Conservation (phyloP, 2,888 invertebrate species). For the Drosophila mulleri region DNA sequence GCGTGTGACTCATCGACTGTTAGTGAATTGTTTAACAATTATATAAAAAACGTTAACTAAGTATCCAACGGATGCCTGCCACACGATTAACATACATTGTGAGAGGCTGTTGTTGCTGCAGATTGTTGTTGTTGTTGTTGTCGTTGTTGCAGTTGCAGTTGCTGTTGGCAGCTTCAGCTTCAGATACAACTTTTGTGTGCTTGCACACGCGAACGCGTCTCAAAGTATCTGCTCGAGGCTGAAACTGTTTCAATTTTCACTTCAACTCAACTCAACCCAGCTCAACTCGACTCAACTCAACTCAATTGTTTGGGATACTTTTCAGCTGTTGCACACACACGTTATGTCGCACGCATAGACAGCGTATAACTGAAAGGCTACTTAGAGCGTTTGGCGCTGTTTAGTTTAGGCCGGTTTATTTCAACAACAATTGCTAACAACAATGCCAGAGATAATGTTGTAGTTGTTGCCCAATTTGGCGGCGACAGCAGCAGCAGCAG, state of each 20-base stretch:
- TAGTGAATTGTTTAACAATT: conserved; percentile 43
- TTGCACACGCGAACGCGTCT: conserved; percentile 54
- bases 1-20: conserved; percentile 58
- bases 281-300: conserved; percentile 51
- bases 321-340: conserved; percentile 51
- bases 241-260: conserved; percentile 22
- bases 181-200: conserved; percentile 27
- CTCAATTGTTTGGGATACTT: conserved; percentile 56
- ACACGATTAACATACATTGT: conserved; percentile 54
- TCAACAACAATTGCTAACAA: conserved; percentile 74
- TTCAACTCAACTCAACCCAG: conserved; percentile 66
- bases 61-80: conserved; percentile 43
- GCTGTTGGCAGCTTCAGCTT: conserved; percentile 20
- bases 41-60: conserved; percentile 44
- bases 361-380: conserved; percentile 70
- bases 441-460: conserved; percentile 71
- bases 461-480: conserved; percentile 41
- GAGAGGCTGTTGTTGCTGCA: conserved; percentile 39
- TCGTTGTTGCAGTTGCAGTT: background rate
- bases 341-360: conserved; percentile 79
- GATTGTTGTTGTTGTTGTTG: conserved; percentile 2
- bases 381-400: conserved; percentile 63
- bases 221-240: conserved; percentile 19
- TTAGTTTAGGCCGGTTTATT: conserved; percentile 74
- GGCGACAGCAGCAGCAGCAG: conserved; percentile 29